Conservation (phyloP, 2,113 vertebrate genomes). For the Cephalopholis sonnerati region DNA sequence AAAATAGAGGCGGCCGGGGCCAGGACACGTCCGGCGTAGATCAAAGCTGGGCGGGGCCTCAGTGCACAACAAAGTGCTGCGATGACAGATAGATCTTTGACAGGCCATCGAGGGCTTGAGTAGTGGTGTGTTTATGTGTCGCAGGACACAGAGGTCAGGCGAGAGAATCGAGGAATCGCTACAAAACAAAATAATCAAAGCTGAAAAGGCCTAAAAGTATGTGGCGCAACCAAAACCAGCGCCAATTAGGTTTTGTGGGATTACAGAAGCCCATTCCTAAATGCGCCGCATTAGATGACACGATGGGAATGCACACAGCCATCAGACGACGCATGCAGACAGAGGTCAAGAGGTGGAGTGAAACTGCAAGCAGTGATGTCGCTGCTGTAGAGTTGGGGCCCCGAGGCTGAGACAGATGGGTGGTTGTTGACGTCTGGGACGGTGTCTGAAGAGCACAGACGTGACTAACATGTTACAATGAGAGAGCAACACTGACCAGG, state of each 20-base stretch:
- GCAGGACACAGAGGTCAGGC: constrained; percentile 29
- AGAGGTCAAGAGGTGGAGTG: constrained; percentile 50
- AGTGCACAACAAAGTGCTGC: constrained; percentile 66
- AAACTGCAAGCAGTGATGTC: constrained; percentile 32
- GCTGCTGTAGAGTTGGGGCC: constrained; percentile 7
- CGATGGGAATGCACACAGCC: constrained; percentile 28
- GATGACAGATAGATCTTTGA: constrained; percentile 69
- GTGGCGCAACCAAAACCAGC: neutral
- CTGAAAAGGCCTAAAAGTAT: neutral
- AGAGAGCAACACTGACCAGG: constrained; percentile 61
- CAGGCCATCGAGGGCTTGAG: constrained; percentile 27
- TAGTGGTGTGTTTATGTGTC: constrained; percentile 31
- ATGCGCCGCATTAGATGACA: neutral
- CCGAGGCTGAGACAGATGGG: constrained; percentile 8
- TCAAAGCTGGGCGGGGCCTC: constrained; percentile 70
- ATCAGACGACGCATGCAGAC: constrained; percentile 30
- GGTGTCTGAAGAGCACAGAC: constrained; percentile 26
- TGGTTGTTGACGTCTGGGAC: constrained; percentile 55
- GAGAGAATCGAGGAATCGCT: neutral
- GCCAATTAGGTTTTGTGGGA: neutral
- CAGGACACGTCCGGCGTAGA: constrained; percentile 63
- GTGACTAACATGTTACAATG: constrained; percentile 60
- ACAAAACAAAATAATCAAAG: neutral
- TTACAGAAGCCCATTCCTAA: constrained; percentile 27
- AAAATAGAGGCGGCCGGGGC: constrained; percentile 73